These are phyloP conservation scores for Petroica traversi DNA, from an alignment of 2,113 vertebrate species.

Conservation along the genomic window DNA sequence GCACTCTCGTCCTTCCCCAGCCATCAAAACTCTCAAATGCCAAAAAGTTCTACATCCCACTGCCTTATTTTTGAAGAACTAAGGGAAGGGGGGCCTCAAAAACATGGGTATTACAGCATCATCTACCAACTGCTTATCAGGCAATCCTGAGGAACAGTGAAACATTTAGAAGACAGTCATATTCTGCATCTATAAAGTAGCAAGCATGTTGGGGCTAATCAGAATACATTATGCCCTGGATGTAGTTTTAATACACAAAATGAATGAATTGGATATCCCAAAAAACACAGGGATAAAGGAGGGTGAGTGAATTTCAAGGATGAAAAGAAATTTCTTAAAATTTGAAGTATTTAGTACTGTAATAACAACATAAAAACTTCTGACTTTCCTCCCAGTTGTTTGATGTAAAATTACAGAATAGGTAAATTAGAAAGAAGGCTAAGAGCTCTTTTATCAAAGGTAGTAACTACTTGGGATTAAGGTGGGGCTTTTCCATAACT, in stretches of 20 bases:
- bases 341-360: not conserved
- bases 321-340: not conserved
- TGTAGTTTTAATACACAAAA: not conserved
- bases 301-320: not conserved
- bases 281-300: not conserved
- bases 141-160: not conserved
- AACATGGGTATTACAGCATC: not conserved
- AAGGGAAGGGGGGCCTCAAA: not conserved
- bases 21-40: not conserved
- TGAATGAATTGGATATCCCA: fast-evolving
- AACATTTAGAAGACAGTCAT: not conserved
- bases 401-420: not conserved
- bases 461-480: not conserved
- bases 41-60: not conserved
- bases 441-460: not conserved
- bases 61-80: not conserved
- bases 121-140: not conserved
- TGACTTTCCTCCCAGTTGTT: not conserved
- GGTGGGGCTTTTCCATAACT: not conserved
- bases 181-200: not conserved
- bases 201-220: not conserved
- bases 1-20: not conserved
- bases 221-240: not conserved
- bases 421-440: not conserved
- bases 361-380: not conserved